Percentiles rank a stretch among this genome's conserved stretches.
phyloP scores from a whole-genome alignment of 2,113 vertebrate genomes.

The Pongo pygmaeus region DNA sequence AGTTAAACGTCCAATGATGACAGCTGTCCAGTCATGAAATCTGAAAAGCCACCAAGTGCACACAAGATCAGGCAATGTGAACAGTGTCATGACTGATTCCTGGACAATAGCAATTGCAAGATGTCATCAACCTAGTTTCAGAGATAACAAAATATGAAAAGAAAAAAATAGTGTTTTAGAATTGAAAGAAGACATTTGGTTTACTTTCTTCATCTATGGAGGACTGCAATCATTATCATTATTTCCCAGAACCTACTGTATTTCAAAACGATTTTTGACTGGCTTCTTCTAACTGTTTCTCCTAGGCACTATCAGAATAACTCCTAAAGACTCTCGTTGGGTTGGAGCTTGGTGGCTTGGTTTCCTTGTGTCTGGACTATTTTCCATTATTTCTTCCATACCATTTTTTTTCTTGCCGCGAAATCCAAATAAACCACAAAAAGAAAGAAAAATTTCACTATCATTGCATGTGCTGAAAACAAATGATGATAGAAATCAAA shows the following conservation, averaged over 20 bases:
- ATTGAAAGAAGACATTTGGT: neutral
- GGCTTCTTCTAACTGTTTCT: constrained; percentile 40
- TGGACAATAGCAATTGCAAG: neutral
- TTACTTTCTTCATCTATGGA: neutral
- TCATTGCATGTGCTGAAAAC: constrained; percentile 34
- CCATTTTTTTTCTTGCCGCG: constrained; percentile 94
- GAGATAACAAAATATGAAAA: neutral
- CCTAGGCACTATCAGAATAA: constrained; percentile 90
- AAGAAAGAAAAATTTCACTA: constrained; percentile 30
- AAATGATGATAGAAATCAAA: neutral
- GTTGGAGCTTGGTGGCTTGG: constrained; percentile 98
- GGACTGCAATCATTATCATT: neutral
- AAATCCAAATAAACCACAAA: constrained; percentile 80
- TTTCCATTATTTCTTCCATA: constrained; percentile 85
- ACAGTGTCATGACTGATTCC: neutral
- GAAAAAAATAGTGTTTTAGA: neutral
- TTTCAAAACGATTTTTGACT: constrained; percentile 39
- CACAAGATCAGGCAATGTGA: neutral
- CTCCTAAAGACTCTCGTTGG: constrained; percentile 92
- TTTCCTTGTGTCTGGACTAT: constrained; percentile 86
- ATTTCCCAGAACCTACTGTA: neutral
- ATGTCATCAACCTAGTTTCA: neutral
- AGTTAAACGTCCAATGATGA: neutral
- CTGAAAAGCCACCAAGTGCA: neutral
- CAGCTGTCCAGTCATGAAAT: neutral